These are phyloP conservation scores for Spisula solida DNA, from an alignment of 2,888 invertebrate species.

Conservation along the genomic window DNA sequence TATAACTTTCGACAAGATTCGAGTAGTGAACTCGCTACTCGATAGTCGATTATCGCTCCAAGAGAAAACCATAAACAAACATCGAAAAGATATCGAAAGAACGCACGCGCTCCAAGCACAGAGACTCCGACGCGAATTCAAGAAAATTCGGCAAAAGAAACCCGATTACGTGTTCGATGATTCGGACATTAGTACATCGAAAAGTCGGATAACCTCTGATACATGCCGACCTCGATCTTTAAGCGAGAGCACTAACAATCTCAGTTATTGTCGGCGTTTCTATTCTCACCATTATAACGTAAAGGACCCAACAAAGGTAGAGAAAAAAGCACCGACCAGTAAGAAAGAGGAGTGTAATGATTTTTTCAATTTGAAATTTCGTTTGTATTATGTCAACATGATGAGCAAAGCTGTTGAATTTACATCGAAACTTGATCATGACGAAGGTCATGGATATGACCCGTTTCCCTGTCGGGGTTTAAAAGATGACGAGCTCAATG, in stretches of 20 bases:
- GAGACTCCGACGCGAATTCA: conserved; percentile 54
- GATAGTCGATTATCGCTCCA: conserved; percentile 59
- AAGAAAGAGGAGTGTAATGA: conserved; percentile 49
- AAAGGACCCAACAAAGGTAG: conserved; percentile 42
- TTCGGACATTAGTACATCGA: conserved; percentile 48
- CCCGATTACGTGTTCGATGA: conserved; percentile 69
- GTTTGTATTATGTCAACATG: conserved; percentile 63
- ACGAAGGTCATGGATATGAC: background rate
- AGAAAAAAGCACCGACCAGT: conserved; percentile 28
- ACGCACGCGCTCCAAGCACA: conserved; percentile 54
- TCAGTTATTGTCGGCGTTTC: conserved; percentile 62
- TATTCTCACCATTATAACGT: conserved; percentile 68
- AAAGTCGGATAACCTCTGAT: conserved; percentile 29
- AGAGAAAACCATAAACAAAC: conserved; percentile 64
- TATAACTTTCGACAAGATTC: conserved; percentile 59
- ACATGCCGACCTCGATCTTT: conserved; percentile 55
- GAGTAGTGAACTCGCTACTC: conserved; percentile 62
- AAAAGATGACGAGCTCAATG: background rate
- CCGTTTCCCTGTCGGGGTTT: background rate
- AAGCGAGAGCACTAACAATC: conserved; percentile 54
- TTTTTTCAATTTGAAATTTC: conserved; percentile 66
- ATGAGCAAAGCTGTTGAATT: conserved; percentile 44
- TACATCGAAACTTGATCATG: conserved; percentile 35
- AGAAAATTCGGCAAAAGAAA: conserved; percentile 63
- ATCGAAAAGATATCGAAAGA: conserved; percentile 59